These are phyloP conservation scores for Lamprotornis superbus DNA, from an alignment of 2,113 vertebrate species.

Conservation along the genomic window DNA sequence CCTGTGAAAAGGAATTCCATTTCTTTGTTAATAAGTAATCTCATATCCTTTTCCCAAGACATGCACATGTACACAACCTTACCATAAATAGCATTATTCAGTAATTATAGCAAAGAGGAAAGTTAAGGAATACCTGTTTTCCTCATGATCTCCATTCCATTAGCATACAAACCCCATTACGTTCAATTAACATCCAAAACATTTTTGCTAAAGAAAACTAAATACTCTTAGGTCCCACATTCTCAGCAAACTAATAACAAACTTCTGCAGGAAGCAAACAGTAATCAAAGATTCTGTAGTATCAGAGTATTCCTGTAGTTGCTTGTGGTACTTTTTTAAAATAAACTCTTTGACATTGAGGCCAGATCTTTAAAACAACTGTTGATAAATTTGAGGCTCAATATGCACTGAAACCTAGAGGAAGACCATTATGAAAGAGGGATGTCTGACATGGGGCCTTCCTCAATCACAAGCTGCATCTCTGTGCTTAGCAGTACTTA, in stretches of 20 bases:
- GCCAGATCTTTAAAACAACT: background rate
- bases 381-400: background rate
- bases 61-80: background rate
- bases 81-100: background rate
- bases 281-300: background rate
- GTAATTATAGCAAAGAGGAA: background rate
- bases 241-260: background rate
- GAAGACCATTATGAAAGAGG: background rate
- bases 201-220: background rate
- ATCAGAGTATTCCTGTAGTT: background rate
- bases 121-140: background rate
- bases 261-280: background rate
- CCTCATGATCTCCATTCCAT: background rate
- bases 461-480: background rate
- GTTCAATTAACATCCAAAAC: background rate
- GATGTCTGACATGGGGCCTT: background rate
- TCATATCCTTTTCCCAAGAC: background rate
- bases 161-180: background rate
- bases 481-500: background rate
- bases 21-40: slow-evolving; percentile 29
- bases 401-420: background rate
- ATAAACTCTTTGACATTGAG: background rate
- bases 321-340: background rate
- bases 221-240: background rate
- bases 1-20: slow-evolving; percentile 15